Evolutionary conservation across 2,888 invertebrate species (phyloP), one percentile per base, ranked within the genome.

Genomic region (Aporophyla lueneburgensis): DNA sequence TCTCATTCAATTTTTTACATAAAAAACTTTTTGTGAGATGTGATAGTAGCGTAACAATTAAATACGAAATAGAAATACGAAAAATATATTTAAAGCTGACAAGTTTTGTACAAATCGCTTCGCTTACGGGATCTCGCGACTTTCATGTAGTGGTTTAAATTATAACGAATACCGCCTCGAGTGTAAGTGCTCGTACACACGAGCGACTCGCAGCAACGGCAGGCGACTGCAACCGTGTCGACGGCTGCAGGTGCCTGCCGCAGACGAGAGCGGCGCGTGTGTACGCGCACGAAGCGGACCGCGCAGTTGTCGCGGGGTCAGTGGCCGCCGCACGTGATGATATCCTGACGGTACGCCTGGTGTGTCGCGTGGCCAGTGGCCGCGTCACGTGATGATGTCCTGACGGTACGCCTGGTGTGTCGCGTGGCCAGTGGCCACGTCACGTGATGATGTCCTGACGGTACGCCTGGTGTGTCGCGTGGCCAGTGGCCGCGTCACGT

Each of bases 11-110:
- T 89, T 81, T 76, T 89, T 89, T 86, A 81, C 87, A 89, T 74
- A 63, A 78, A 68, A 74, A 77, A 81, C 82, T 88, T 91, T 92
- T 91, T 89, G 90, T 93, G 92, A 93, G 90, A 94, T 94, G 94
- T 94, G 94, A 94, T 94, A 94, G 92, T 94, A 94, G 93, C 85
- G 86, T 92, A 91, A 92, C 83, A 75, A 89, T 87, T 90, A 88
- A 90, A 90, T 89, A 89, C 81, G 85, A 83, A 87, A 88, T 91
- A 89, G 85, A 86, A 83, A 87, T 90, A 89, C 59, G 71, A 86
- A n/a, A 85, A 61, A 80, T 78, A 86, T 87, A 89, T 89, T 84
- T 87, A 88, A 86, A 83, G 88, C 90, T 88, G 90, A 73, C 89
- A 86, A 86, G 80, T 91, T 92, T 92, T 91, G 76, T 91, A 93